These are phyloP conservation scores for Drosophila erecta DNA, from an alignment of 1,140 invertebrate species.

Conservation along the genomic window DNA sequence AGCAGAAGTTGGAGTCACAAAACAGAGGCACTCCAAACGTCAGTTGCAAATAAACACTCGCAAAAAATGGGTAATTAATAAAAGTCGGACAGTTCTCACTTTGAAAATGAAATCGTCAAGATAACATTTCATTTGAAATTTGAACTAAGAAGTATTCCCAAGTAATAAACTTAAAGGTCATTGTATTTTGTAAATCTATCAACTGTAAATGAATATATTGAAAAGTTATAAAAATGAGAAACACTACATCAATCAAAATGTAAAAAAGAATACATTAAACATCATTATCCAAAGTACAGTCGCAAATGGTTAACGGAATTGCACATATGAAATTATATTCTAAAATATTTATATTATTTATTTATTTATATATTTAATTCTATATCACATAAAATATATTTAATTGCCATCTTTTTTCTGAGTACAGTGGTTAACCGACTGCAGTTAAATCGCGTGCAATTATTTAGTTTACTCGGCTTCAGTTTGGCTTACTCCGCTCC, in stretches of 20 bases:
- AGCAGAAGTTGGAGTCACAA: constrained; percentile 29
- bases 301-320: no score
- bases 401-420: constrained; percentile 7
- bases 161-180: no score
- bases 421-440: constrained; percentile 10
- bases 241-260: no score
- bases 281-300: no score
- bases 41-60: constrained; percentile 46
- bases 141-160: no score
- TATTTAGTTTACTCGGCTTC: constrained; percentile 71
- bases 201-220: no score
- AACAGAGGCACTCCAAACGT: constrained; percentile 25
- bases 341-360: no score
- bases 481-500: constrained; percentile 45
- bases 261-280: no score
- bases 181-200: no score
- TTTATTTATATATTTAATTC: no score
- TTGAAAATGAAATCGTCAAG: neutral
- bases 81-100: neutral
- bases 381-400: neutral
- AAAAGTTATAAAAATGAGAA: no score
- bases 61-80: neutral
- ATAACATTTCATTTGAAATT: neutral
- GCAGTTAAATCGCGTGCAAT: constrained; percentile 75
- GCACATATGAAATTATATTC: no score